A percentile compares a stretch with the other conserved stretches of the same genome.
Conservation (phyloP, 1,140 invertebrate species). For the Ostrea edulis region DNA sequence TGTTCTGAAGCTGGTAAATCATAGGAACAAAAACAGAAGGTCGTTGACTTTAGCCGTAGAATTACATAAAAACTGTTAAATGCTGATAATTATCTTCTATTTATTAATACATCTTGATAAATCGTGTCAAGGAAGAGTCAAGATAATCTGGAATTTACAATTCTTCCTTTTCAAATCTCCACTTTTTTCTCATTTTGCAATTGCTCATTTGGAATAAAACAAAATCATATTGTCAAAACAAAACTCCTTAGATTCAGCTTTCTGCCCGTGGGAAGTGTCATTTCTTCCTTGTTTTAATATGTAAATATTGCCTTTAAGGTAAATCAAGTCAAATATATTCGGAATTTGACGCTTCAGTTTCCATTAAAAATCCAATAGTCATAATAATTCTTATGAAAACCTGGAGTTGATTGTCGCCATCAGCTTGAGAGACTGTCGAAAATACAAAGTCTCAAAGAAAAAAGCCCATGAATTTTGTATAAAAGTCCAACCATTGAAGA, state of each 20-base stretch:
- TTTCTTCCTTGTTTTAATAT: not conserved
- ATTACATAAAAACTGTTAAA: not conserved
- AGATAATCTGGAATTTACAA: not conserved
- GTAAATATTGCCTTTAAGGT: conserved; percentile 13
- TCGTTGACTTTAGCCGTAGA: not conserved
- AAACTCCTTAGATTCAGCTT: not conserved
- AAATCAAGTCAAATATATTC: conserved; percentile 31
- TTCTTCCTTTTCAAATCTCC: not conserved
- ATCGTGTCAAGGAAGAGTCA: not conserved
- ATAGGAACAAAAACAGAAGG: not conserved
- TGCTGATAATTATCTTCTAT: not conserved
- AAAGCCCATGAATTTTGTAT: conserved; percentile 18
- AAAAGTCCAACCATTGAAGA: conserved; percentile 19
- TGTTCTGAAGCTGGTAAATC: not conserved
- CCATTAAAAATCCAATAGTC: not conserved
- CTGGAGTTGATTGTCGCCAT: not conserved
- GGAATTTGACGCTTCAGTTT: conserved; percentile 27
- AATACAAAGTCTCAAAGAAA: conserved; percentile 16
- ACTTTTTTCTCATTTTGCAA: not conserved
- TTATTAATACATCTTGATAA: not conserved
- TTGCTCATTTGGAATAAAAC: not conserved
- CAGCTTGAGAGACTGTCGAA: not conserved
- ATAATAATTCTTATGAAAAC: not conserved
- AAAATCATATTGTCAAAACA: conserved; percentile 9
- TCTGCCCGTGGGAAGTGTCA: not conserved